Evolutionary conservation across 1,140 invertebrate species (phyloP), one percentile per base, ranked within the genome.

Genomic region (Drosophila takahashii): DNA sequence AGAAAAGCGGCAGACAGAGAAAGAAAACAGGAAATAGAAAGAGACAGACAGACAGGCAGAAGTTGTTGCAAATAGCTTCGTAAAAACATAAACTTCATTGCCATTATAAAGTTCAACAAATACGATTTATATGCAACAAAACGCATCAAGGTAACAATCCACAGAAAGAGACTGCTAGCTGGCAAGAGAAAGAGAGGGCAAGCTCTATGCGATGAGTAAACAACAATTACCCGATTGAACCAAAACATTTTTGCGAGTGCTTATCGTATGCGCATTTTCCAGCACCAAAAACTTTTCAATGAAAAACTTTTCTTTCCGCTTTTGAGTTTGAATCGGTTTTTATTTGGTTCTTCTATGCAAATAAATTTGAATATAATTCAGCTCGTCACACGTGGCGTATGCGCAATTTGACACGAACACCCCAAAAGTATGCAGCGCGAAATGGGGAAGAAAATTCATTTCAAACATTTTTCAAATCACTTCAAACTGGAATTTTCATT

Each of bases 161-260:
- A 16, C 1, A 36, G 45, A 52, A 9, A 51, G 10, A 64, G 45
- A 44, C 1, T 15, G 44, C 32, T 9, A 15, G 5, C 6, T 10
- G 2, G 15, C 29, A 2, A 6, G 29, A 16, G 18, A 27, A 5
- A 45, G 27, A 64, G 60, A 26, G 1, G 61, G 22, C 34, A 29
- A 5, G n/a, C 27, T 66, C 34, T 16, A 62, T 29, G 26, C 45
- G 47, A 70, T 52, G 42, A 26, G 80, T 79, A 76, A 85, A 85
- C 81, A 84, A 71, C 81, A 85, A 85, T 84, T 79, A 84, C 71
- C 50, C 8, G 34, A 56, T 44, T 44, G 51, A 57, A 69, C 64
- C 65, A 45, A 67, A 65, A 66, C 44, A 75, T 65, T 72, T 70
- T 65, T 69, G 62, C 42, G 36, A 44, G 22, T 41, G 66, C 44